Conservation (phyloP, 2,113 vertebrate genomes). For the Crotalus helleri region DNA sequence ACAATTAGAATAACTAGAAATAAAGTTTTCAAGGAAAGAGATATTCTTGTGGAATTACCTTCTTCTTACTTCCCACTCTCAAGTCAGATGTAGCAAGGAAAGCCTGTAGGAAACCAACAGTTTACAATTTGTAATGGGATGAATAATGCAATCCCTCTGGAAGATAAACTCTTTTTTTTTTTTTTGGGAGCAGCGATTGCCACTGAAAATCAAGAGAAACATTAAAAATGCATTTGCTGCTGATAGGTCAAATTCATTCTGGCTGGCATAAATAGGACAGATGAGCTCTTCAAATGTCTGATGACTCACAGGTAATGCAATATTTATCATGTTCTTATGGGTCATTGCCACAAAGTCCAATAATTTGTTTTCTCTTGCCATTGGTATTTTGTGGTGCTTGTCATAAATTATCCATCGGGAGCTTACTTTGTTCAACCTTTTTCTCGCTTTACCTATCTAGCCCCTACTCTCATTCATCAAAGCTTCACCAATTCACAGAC, state of each 20-base stretch:
- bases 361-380: conserved; percentile 65
- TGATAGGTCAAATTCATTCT: conserved; percentile 77
- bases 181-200: conserved; percentile 35
- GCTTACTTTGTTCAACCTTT: conserved; percentile 43
- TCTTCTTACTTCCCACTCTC: background rate
- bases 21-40: background rate
- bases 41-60: background rate
- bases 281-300: conserved; percentile 72
- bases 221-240: conserved; percentile 75
- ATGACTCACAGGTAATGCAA: conserved; percentile 67
- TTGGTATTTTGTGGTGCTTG: conserved; percentile 53
- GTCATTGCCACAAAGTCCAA: conserved; percentile 62
- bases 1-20: background rate
- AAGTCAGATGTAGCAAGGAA: background rate
- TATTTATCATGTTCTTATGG: conserved; percentile 67
- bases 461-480: conserved; percentile 60
- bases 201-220: conserved; percentile 55
- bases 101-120: conserved; percentile 34
- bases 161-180: conserved; percentile 38
- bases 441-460: conserved; percentile 61
- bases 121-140: conserved; percentile 42
- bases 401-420: conserved; percentile 64
- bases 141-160: conserved; percentile 34
- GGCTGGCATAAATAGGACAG: conserved; percentile 76
- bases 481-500: conserved; percentile 20